Evolutionary conservation across 53 echinoderm and acorn worm species (phyloP).

Genomic region (Luidia sarsii): DNA sequence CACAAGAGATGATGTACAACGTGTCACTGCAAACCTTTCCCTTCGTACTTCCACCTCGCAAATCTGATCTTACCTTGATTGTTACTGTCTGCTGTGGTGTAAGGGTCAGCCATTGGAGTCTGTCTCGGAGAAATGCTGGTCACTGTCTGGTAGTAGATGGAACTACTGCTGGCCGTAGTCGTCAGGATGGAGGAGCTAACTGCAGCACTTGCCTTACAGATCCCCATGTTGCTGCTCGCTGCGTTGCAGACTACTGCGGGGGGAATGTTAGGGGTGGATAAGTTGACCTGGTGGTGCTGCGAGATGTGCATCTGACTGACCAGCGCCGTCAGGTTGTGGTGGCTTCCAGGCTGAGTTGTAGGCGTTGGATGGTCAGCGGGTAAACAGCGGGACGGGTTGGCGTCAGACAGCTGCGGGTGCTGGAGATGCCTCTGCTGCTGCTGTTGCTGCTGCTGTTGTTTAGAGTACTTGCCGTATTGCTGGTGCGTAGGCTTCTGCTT

Average conservation of each 20-base stretch:
- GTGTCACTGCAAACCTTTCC: too few relatives aligned
- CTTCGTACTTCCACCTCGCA: too few relatives aligned
- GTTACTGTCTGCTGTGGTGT: slow-evolving; percentile 49
- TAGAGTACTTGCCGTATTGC: slow-evolving; percentile 29
- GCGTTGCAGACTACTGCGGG: slow-evolving; percentile 28
- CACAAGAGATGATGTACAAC: too few relatives aligned
- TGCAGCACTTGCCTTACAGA: slow-evolving; percentile 25
- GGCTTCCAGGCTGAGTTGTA: slow-evolving; percentile 19
- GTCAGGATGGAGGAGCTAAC: slow-evolving; percentile 41
- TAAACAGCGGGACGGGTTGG: background rate
- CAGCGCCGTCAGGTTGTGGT: slow-evolving; percentile 69
- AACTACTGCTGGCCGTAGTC: slow-evolving; percentile 68
- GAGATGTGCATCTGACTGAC: slow-evolving; percentile 86
- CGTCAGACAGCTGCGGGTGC: slow-evolving; percentile 42
- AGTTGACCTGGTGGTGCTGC: slow-evolving; percentile 84
- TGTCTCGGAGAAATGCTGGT: slow-evolving; percentile 75
- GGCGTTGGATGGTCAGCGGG: slow-evolving; percentile 35
- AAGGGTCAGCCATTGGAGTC: slow-evolving; percentile 58
- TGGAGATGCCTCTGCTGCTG: slow-evolving; percentile 34
- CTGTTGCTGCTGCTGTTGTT: slow-evolving; percentile 22
- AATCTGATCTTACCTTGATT: too few relatives aligned
- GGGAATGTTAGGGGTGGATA: slow-evolving; percentile 58
- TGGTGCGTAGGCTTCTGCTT: slow-evolving; percentile 11
- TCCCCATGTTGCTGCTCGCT: slow-evolving; percentile 20
- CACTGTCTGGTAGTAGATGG: slow-evolving; percentile 81